A percentile compares a stretch with the other conserved stretches of the same genome.
These are phyloP conservation scores for Nipponacmea schrenckii DNA, from an alignment of 2,888 invertebrate species.

Conservation along the genomic window DNA sequence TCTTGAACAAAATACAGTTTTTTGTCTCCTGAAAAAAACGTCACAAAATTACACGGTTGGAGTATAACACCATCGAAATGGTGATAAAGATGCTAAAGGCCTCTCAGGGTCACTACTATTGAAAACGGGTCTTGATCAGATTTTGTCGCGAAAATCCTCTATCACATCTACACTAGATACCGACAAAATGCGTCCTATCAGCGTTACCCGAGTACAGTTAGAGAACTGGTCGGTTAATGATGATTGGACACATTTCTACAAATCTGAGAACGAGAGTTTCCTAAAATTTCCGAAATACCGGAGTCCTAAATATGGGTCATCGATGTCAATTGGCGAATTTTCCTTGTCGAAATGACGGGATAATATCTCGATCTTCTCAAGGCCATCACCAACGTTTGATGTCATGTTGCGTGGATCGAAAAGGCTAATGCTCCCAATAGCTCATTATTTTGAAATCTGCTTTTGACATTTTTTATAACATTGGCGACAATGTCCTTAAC, in stretches of 20 bases:
- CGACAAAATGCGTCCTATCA: not conserved
- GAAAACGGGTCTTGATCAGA: not conserved
- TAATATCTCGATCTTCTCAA: not conserved
- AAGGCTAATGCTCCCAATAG: not conserved
- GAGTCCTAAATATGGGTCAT: not conserved
- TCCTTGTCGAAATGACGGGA: not conserved
- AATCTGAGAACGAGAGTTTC: too few relatives aligned
- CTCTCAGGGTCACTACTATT: too few relatives aligned
- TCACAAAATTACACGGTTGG: too few relatives aligned
- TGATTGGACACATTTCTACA: too few relatives aligned
- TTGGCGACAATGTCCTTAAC: not conserved
- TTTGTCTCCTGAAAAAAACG: too few relatives aligned
- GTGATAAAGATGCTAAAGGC: too few relatives aligned
- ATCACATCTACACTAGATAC: slow-evolving; percentile 11
- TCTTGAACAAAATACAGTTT: too few relatives aligned
- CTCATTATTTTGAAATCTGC: not conserved
- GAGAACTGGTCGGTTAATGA: too few relatives aligned
- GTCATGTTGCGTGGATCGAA: not conserved
- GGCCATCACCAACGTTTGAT: not conserved
- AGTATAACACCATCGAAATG: too few relatives aligned
- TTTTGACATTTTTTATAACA: not conserved
- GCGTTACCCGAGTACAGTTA: too few relatives aligned
- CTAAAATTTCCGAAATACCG: not conserved
- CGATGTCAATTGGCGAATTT: not conserved
- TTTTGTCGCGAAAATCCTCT: slow-evolving; percentile 12